Evolutionary conservation across 2,113 vertebrate genomes (phyloP).

Genomic region (Uria aalge): DNA sequence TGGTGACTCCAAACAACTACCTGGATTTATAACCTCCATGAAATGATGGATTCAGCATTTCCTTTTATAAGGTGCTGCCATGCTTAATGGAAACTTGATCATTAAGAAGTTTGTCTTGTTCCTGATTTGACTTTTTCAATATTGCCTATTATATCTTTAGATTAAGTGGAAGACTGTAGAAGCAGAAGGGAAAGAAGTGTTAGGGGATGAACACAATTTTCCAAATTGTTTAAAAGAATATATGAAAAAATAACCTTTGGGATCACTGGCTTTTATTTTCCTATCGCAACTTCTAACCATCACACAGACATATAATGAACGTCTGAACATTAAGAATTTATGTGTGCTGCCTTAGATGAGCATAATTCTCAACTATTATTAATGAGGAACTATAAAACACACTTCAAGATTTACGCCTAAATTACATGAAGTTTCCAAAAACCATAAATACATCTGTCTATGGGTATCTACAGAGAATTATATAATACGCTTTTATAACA

Average conservation of each 20-base stretch:
- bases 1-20: neutral
- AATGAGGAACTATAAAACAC: constrained; percentile 20
- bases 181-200: neutral
- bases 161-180: neutral
- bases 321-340: constrained; percentile 24
- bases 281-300: neutral
- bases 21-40: neutral
- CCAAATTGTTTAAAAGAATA: neutral
- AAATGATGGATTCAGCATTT: neutral
- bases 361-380: constrained; percentile 51
- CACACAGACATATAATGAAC: constrained; percentile 22
- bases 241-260: neutral
- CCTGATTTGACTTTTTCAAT: neutral
- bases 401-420: neutral
- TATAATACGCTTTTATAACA: neutral
- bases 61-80: neutral
- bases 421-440: constrained; percentile 24
- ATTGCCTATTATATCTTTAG: neutral
- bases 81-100: neutral
- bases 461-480: constrained; percentile 37
- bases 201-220: neutral
- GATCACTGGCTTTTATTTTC: constrained; percentile 41
- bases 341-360: constrained; percentile 8
- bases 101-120: neutral
- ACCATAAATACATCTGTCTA: constrained; percentile 3